Conservation (phyloP, 2,113 vertebrate genomes). For the Thunnus maccoyii region DNA sequence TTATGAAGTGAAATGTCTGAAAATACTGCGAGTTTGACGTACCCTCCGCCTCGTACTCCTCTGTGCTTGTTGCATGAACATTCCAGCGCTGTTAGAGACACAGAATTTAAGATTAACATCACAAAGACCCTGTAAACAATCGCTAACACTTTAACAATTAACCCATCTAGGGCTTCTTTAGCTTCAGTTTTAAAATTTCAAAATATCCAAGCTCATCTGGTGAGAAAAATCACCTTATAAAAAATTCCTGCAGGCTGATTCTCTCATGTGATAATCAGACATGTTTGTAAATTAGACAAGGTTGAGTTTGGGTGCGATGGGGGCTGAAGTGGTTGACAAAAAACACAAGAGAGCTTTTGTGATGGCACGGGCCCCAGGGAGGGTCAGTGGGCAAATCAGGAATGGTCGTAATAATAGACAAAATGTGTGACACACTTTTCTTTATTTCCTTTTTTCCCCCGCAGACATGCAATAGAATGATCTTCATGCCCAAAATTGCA, state of each 20-base stretch:
- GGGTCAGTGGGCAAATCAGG: slow-evolving; percentile 22
- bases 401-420: background rate
- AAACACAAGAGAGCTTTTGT: slow-evolving; percentile 63
- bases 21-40: slow-evolving; percentile 1
- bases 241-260: background rate
- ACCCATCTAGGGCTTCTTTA: background rate
- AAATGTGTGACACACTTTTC: slow-evolving; percentile 22
- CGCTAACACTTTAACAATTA: background rate
- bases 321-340: background rate
- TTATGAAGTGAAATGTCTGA: background rate
- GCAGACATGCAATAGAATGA: background rate
- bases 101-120: background rate
- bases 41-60: slow-evolving; percentile 98
- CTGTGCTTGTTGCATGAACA: slow-evolving; percentile 78
- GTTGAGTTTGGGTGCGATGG: background rate
- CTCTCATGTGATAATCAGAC: slow-evolving; percentile 37
- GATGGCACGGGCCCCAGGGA: slow-evolving; percentile 30
- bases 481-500: too few species aligned
- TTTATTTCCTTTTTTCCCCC: background rate
- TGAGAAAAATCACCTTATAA: background rate
- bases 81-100: slow-evolving; percentile 88
- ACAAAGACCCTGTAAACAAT: background rate
- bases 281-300: slow-evolving; percentile 35
- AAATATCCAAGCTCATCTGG: background rate
- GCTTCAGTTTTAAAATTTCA: background rate